phyloP scores from a whole-genome alignment of 2,888 invertebrate species.

The Morinoia aosen region DNA sequence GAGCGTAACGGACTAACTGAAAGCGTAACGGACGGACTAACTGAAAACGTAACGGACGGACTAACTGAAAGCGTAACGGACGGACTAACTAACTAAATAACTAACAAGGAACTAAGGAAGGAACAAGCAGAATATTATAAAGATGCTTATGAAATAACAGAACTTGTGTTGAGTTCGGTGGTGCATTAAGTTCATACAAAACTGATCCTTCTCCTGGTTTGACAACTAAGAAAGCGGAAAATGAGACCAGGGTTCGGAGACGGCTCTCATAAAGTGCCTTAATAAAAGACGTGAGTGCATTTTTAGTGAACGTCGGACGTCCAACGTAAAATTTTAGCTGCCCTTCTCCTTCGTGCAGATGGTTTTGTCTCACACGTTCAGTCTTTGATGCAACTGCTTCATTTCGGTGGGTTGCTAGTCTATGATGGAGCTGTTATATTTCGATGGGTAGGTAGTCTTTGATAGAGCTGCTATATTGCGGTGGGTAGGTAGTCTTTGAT shows the following conservation, averaged over 20 bases:
- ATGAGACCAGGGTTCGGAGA: not conserved
- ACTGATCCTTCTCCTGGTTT: not conserved
- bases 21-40: no score
- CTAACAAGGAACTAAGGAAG: no score
- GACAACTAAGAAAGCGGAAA: not conserved
- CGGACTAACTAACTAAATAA: no score
- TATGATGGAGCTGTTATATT: not conserved
- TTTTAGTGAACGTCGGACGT: not conserved
- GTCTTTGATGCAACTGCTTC: not conserved
- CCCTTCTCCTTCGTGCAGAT: not conserved
- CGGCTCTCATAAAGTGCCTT: not conserved
- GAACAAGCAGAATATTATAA: no score
- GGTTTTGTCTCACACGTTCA: not conserved
- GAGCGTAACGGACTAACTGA: no score
- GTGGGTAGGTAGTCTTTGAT: not conserved
- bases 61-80: no score
- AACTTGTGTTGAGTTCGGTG: not conserved
- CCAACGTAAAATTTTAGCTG: not conserved
- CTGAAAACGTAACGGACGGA: no score
- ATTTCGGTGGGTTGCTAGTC: not conserved
- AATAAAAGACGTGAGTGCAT: not conserved
- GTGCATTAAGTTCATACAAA: not conserved
- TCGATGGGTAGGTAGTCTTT: not conserved
- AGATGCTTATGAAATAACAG: not conserved
- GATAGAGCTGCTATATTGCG: not conserved